These are phyloP conservation scores for Potamarius usumacintae DNA, from an alignment of 2,113 vertebrate genomes.

Conservation along the genomic window DNA sequence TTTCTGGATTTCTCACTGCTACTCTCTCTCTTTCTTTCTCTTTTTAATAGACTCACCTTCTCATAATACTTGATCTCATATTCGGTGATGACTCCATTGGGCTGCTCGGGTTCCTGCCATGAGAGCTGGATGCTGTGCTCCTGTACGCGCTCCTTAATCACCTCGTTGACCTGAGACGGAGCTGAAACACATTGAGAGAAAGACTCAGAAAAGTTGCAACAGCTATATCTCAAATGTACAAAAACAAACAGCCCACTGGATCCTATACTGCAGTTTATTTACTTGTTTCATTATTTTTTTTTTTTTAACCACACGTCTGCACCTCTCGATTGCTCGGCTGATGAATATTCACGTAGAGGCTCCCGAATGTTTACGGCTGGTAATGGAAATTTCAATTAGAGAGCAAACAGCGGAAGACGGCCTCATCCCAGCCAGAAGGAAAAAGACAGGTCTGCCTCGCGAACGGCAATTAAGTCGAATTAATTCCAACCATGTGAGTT, in stretches of 20 bases:
- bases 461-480: constrained; percentile 80
- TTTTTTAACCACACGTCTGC: constrained; percentile 58
- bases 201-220: constrained; percentile 8
- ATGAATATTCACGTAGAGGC: constrained; percentile 83
- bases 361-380: constrained; percentile 81
- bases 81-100: constrained; percentile 98
- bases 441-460: constrained; percentile 73
- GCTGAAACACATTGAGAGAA: constrained; percentile 81
- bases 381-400: constrained; percentile 84
- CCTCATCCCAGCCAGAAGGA: constrained; percentile 71
- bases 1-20: neutral
- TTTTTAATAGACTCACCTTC: constrained; percentile 79
- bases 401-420: constrained; percentile 79
- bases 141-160: constrained; percentile 93
- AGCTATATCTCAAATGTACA: constrained; percentile 58
- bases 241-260: constrained; percentile 45
- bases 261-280: neutral
- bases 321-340: constrained; percentile 68
- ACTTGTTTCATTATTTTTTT: no score
- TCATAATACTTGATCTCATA: constrained; percentile 99
- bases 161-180: constrained; percentile 94
- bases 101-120: constrained; percentile 97
- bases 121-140: constrained; percentile 94
- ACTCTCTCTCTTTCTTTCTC: neutral
- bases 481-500: constrained; percentile 77